Conservation (phyloP, 2,797 vertebrate species). For the Harpagifer antarcticus region DNA sequence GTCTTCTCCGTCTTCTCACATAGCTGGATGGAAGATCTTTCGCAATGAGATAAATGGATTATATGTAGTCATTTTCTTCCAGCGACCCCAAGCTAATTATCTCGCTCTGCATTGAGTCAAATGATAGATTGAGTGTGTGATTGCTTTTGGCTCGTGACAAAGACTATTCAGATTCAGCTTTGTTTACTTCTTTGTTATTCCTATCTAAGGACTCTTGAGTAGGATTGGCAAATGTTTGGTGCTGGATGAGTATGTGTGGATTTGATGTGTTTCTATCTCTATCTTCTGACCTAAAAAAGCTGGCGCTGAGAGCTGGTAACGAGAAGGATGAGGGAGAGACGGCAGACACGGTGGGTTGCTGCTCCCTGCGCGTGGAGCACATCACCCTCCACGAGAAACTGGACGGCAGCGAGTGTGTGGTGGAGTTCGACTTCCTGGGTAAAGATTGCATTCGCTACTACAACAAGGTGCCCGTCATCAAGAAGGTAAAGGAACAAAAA, state of each 20-base stretch:
- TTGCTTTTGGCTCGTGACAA: conserved; percentile 35
- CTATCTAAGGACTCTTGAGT: background rate
- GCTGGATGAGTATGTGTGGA: background rate
- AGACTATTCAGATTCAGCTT: conserved; percentile 18
- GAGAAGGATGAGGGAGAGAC: conserved; percentile 88
- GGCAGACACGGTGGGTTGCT: conserved; percentile 88
- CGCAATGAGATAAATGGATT: conserved; percentile 35
- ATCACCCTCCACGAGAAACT: conserved; percentile 81
- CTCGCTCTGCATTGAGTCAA: conserved; percentile 24
- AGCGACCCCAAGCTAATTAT: conserved; percentile 43
- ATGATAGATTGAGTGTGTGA: conserved; percentile 41
- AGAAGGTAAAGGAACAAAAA: conserved; percentile 73
- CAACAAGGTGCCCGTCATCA: conserved; percentile 84
- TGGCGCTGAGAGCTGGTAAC: conserved; percentile 87
- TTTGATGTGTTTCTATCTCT: conserved; percentile 35
- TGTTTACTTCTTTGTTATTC: background rate
- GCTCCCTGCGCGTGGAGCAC: conserved; percentile 87
- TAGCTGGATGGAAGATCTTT: conserved; percentile 18
- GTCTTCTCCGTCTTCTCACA: conserved; percentile 27
- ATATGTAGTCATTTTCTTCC: conserved; percentile 30
- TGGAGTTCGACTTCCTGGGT: conserved; percentile 88
- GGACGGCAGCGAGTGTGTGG: conserved; percentile 74
- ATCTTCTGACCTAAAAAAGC: conserved; percentile 65
- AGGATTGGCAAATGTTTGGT: background rate
- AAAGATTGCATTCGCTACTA: conserved; percentile 88